A percentile compares a stretch with the other conserved stretches of the same genome.
These are phyloP conservation scores for Diarsia mendica DNA, from an alignment of 2,888 invertebrate species.

Conservation along the genomic window DNA sequence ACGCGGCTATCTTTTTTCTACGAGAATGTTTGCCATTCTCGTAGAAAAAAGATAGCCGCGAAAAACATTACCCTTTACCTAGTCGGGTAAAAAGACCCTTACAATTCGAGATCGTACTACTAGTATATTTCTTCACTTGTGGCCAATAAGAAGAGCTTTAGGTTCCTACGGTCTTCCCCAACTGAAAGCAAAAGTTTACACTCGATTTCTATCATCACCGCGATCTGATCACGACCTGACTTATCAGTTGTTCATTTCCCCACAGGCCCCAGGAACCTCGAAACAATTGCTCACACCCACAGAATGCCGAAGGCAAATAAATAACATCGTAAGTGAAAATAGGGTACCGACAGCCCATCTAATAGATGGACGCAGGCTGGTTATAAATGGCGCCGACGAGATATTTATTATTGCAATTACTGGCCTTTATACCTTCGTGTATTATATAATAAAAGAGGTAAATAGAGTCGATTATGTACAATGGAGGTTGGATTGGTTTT, in stretches of 20 bases:
- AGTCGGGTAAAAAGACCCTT: not conserved
- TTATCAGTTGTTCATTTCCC: conserved; percentile 61
- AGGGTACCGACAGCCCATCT: conserved; percentile 77
- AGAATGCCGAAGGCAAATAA: conserved; percentile 66
- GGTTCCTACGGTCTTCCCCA: not conserved
- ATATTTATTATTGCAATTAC: conserved; percentile 87
- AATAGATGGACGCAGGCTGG: conserved; percentile 78
- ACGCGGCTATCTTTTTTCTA: no score
- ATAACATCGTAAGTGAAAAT: conserved; percentile 76
- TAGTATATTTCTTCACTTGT: not conserved
- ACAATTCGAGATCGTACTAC: not conserved
- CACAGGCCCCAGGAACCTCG: conserved; percentile 54
- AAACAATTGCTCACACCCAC: conserved; percentile 73
- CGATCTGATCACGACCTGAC: not conserved
- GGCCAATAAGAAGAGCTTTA: not conserved
- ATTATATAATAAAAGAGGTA: conserved; percentile 60
- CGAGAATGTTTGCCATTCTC: no score
- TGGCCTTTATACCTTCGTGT: conserved; percentile 68
- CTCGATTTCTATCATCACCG: not conserved
- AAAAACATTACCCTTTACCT: no score
- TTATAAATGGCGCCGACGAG: conserved; percentile 81
- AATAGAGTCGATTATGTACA: conserved; percentile 37
- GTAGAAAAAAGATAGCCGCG: no score
- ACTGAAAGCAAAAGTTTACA: not conserved
- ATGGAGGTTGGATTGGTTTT: conserved; percentile 24